phyloP scores from a whole-genome alignment of 2,797 vertebrate genomes.

The Austrolebias charrua region DNA sequence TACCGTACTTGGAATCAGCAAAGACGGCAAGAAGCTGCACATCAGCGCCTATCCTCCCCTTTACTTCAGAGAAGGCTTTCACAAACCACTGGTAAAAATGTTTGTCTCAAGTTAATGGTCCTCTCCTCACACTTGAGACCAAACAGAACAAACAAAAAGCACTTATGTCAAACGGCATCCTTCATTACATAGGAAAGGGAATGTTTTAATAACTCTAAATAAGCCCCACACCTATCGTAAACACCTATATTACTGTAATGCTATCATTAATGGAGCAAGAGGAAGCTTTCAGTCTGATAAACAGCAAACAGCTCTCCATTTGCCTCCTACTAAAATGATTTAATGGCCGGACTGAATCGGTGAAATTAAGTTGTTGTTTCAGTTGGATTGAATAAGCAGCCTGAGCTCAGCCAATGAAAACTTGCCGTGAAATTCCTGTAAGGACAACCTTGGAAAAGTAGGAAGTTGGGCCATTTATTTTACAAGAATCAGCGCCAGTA shows the following conservation, averaged over 20 bases:
- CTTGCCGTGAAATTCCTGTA: constrained; percentile 10
- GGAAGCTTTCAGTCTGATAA: constrained; percentile 76
- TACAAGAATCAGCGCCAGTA: no score
- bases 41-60: constrained; percentile 43
- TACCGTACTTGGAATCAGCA: constrained; percentile 12
- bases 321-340: constrained; percentile 75
- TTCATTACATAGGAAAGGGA: constrained; percentile 77
- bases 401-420: constrained; percentile 38
- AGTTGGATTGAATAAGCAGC: constrained; percentile 61
- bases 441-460: background rate
- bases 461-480: background rate
- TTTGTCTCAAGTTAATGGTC: constrained; percentile 81
- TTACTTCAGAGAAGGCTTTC: constrained; percentile 75
- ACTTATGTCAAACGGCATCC: constrained; percentile 78
- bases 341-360: constrained; percentile 74
- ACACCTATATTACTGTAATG: constrained; percentile 81
- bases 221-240: constrained; percentile 81
- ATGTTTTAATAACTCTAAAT: constrained; percentile 81
- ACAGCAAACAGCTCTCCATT: constrained; percentile 78
- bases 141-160: constrained; percentile 81
- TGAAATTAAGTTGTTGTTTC: constrained; percentile 74
- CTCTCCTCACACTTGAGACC: constrained; percentile 77
- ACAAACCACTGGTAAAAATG: constrained; percentile 81
- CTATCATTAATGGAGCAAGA: constrained; percentile 72
- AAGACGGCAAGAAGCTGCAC: constrained; percentile 32